These are phyloP conservation scores for Anaspis maculata DNA, from an alignment of 2,888 invertebrate genomes.

Conservation along the genomic window DNA sequence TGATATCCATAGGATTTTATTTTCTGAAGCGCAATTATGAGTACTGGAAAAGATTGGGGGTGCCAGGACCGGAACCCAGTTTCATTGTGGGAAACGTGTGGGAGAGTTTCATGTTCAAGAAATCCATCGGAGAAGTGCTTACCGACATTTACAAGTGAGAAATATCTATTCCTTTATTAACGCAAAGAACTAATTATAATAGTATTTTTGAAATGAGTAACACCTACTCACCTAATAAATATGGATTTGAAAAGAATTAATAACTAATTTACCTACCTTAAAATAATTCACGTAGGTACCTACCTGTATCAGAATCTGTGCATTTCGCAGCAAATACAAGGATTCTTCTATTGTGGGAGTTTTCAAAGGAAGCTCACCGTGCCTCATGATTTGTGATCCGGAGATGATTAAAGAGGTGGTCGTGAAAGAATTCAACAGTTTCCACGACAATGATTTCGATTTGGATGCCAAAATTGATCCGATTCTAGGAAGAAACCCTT, in stretches of 20 bases:
- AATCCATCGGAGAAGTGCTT: conserved; percentile 24
- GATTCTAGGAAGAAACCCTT: conserved; percentile 43
- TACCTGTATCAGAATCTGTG: too few species aligned
- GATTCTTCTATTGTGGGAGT: too few species aligned
- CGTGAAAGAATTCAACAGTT: conserved; percentile 33
- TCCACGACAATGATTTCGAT: conserved; percentile 36
- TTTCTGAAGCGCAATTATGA: conserved; percentile 5
- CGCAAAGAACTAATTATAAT: too few species aligned
- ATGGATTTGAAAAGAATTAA: too few species aligned
- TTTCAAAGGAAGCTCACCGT: conserved; percentile 29
- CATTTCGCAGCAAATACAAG: too few species aligned
- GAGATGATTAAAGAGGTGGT: conserved; percentile 33
- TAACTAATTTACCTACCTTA: too few species aligned
- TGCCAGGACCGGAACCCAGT: conserved; percentile 21
- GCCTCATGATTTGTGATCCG: conserved; percentile 30
- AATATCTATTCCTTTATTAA: too few species aligned
- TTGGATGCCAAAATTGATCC: conserved; percentile 41
- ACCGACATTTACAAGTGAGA: conserved; percentile 29
- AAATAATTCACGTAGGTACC: too few species aligned
- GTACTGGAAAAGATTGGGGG: conserved; percentile 23
- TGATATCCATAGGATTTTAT: too few species aligned
- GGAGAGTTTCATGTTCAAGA: conserved; percentile 20
- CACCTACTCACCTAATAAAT: too few species aligned
- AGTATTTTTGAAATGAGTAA: too few species aligned
- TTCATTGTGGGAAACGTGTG: conserved; percentile 18